These are phyloP conservation scores for Mimas tiliae DNA, from an alignment of 2,888 invertebrate genomes.

Conservation along the genomic window DNA sequence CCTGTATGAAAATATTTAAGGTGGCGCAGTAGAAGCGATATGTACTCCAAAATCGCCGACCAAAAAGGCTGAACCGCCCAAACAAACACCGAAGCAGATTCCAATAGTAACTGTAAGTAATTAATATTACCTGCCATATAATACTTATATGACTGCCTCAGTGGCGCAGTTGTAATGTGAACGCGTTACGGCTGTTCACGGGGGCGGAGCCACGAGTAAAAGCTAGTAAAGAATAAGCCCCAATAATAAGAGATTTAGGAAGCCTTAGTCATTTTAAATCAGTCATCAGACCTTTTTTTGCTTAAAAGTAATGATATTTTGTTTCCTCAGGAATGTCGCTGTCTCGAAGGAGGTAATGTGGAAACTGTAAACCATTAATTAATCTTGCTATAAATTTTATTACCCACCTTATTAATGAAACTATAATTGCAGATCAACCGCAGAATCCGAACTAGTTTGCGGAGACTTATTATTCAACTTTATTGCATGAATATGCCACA, in stretches of 20 bases:
- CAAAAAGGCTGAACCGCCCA: slow-evolving; percentile 47
- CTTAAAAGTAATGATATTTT: background rate
- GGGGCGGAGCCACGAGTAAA: too few relatives aligned
- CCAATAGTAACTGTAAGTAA: slow-evolving; percentile 41
- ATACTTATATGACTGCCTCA: too few relatives aligned
- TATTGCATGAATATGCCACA: background rate
- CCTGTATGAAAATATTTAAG: slow-evolving; percentile 37
- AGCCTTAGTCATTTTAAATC: too few relatives aligned
- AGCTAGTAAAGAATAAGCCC: too few relatives aligned
- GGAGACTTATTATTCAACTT: background rate
- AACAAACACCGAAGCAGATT: slow-evolving; percentile 39
- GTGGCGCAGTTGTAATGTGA: too few relatives aligned
- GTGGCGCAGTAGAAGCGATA: slow-evolving; percentile 54
- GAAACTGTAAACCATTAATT: slow-evolving; percentile 29
- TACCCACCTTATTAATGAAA: background rate
- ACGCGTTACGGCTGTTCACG: too few relatives aligned
- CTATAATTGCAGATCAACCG: slow-evolving; percentile 2
- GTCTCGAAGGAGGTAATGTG: slow-evolving; percentile 62
- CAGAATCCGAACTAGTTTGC: background rate
- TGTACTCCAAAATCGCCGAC: slow-evolving; percentile 50
- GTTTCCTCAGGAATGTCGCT: slow-evolving; percentile 64
- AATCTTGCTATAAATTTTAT: background rate
- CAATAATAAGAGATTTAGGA: too few relatives aligned
- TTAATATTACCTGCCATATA: slow-evolving; percentile 27
- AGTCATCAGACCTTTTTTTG: too few relatives aligned